Base-by-base conservation (phyloP, 2,888 invertebrate genomes). In the Drosophila quinaria region DNA sequence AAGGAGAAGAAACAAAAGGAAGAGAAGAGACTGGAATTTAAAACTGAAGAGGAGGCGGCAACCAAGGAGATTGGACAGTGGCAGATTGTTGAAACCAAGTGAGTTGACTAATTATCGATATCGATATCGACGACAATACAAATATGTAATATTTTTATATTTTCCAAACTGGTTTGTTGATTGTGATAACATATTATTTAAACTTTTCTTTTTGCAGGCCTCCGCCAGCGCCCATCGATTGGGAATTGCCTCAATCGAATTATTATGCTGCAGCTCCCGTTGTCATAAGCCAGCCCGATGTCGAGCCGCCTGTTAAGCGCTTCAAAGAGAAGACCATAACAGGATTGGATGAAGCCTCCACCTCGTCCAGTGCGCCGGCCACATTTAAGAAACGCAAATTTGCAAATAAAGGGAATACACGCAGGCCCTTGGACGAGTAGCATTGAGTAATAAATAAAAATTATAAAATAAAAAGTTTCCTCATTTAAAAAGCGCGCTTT, bases 11-110 rank as follows among this genome's bases (percentile, higher is more conserved):
- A 85, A 22, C 82, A 87, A n/a, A 83, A 90, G 63, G 86, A 92
- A 70, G 87, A 94, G 92, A 85, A 94, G 91, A 94, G 94, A 78
- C 85, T 94, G 88, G 92, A 93, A 83, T 88, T 94, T 87, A 74
- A 94, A 89, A 91, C 94, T 70, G 83, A 94, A 90, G 93, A 93
- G 80, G 93, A 93, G 86, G 94, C 93, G 37, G 93, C 90, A 49
- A 94, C 93, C 0, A 94, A 95, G 74, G 96, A 96, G 0, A 97
- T 96, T 87, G 97, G 97, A 6, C 93, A 94, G n/a, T 97, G 97
- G 97, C 94, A 95, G 83, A 94, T 95, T 6, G 94, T 97, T 8
- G 94, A 94, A 68, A 93, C 93, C 76, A 93, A 93, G 96, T 96
- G 93, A 91, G 93, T 44, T 6, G 9, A 35, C 35, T 46, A 1